Percentiles rank a stretch among this genome's conserved stretches.
Conservation (phyloP, 2,888 invertebrate genomes). For the Drosophila colorata region DNA sequence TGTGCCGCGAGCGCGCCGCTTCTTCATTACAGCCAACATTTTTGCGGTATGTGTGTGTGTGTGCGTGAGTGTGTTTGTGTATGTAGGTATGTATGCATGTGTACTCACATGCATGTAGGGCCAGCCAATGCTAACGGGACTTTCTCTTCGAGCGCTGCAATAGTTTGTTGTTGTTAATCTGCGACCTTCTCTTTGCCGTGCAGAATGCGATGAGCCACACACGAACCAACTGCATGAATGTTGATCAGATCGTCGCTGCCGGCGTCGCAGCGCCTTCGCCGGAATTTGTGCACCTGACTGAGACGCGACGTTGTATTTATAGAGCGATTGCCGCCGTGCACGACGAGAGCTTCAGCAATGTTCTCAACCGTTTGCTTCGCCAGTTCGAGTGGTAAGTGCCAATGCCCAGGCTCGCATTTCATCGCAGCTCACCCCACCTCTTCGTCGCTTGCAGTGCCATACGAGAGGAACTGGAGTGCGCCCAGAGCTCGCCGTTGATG, state of each 20-base stretch:
- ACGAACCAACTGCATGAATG: slow-evolving; percentile 39
- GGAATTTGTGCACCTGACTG: slow-evolving; percentile 61
- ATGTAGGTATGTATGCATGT: not conserved
- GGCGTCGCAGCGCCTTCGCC: slow-evolving; percentile 23
- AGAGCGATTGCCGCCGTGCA: slow-evolving; percentile 66
- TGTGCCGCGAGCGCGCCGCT: slow-evolving; percentile 31
- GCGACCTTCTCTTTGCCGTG: slow-evolving; percentile 28
- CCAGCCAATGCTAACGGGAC: slow-evolving; percentile 54
- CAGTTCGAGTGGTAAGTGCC: slow-evolving; percentile 61
- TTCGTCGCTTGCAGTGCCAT: slow-evolving; percentile 53
- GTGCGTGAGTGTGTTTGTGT: slow-evolving; percentile 7
- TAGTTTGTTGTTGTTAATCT: slow-evolving; percentile 33
- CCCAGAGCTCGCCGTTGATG: slow-evolving; percentile 45
- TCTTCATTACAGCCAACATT: slow-evolving; percentile 32
- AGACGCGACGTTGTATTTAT: slow-evolving; percentile 61
- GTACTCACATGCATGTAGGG: slow-evolving; percentile 11
- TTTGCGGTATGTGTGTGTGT: slow-evolving; percentile 40
- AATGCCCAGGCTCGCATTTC: not conserved
- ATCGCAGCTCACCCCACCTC: not conserved
- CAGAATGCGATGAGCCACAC: slow-evolving; percentile 48
- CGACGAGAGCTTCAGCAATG: slow-evolving; percentile 59
- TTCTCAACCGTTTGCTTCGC: slow-evolving; percentile 55
- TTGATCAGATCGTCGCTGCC: slow-evolving; percentile 31
- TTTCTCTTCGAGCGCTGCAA: slow-evolving; percentile 41
- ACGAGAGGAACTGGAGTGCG: slow-evolving; percentile 55